Evolutionary conservation across 2,797 vertebrate species (phyloP), one percentile per base, ranked within the genome.

Genomic region (Phyllotis vaccarum): DNA sequence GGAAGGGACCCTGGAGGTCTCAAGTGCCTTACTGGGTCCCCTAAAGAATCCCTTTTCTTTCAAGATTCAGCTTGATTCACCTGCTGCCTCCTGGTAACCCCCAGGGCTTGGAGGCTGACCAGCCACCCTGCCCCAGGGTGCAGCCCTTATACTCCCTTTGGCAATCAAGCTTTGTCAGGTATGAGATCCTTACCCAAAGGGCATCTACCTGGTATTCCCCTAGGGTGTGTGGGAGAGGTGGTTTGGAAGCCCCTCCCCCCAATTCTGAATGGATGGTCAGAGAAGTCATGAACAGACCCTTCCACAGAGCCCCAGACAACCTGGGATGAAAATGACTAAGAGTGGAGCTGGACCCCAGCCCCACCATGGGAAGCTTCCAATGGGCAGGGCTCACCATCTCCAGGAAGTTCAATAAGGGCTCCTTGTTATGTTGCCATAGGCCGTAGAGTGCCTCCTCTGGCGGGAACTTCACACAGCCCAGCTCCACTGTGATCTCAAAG

Each of bases 391-490:
- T 2, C 98, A 99, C 99, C 98, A 99, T 99, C 98, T 99, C 99
- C 97, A 99, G 93, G 96, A 99, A 99, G 97, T 95, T 99, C 94
- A 99, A 98, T 56, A 99, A 98, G 0, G 99, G 98, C 94, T 99
- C 99, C 95, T 99, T 99, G 98, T 99, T 99, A 96, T 99, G 98
- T 82, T 99, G 99, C 99, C 99, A 99, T 76, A 99, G 98, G 0
- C 99, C 98, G 82, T 99, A 99, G 3, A 99, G 99, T 56, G 99
- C 99, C 2, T 98, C 99, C 95, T 99, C 99, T 1, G 99, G 98
- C 2, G 99, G 99, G 97, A 99, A 99, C 97, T 99, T 99, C 94
- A 99, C 99, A 14, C 99, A 99, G 96, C 99, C 99, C 24, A 99
- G 99, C 98, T 99, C 99, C 98, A 99, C 98, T 0, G 99, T 99